A percentile compares a stretch with the other conserved stretches of the same genome.
These are phyloP conservation scores for Trachelus tabidus DNA, from an alignment of 2,888 invertebrate genomes.

Conservation along the genomic window DNA sequence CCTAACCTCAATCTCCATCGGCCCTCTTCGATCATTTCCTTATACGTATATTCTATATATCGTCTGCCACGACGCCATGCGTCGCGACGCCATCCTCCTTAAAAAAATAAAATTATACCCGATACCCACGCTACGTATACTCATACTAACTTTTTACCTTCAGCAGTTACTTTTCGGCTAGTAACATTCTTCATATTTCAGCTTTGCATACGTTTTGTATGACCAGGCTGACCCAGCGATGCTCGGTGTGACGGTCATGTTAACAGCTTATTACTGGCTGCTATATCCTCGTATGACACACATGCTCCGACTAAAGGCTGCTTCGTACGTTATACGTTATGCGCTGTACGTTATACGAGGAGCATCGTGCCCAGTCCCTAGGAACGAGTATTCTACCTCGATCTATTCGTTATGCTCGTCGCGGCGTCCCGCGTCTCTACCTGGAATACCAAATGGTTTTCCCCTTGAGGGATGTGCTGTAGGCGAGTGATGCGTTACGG, in stretches of 20 bases:
- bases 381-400: background rate
- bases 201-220: background rate
- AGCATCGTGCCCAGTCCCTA: background rate
- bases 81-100: background rate
- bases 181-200: background rate
- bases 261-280: slow-evolving; percentile 37
- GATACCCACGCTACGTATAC: too few species aligned
- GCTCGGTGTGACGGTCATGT: slow-evolving; percentile 35
- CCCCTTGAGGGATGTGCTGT: background rate
- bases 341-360: background rate
- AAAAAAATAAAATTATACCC: too few species aligned
- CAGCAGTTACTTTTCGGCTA: background rate
- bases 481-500: background rate
- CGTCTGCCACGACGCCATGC: background rate
- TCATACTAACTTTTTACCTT: too few species aligned
- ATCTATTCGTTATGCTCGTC: background rate
- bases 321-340: background rate
- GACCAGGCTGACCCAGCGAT: background rate
- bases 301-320: background rate
- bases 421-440: background rate
- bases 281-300: slow-evolving; percentile 21
- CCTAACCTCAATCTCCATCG: background rate
- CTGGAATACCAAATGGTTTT: background rate
- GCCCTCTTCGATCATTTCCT: background rate
- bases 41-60: background rate